Conservation (phyloP, 2,888 invertebrate species). For the Callosobruchus maculatus region DNA sequence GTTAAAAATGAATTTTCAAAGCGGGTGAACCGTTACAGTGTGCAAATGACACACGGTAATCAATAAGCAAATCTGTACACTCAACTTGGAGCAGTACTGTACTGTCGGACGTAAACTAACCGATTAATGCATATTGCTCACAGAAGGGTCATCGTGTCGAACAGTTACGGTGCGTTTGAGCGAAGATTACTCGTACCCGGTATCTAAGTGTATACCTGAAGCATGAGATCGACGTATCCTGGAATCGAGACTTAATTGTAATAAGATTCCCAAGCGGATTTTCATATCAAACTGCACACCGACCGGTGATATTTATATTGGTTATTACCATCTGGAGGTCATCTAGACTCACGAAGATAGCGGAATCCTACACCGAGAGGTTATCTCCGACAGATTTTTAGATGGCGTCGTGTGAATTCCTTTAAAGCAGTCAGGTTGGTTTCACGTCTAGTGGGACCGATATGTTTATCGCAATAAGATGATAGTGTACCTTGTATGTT, state of each 20-base stretch:
- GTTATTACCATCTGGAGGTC: not conserved
- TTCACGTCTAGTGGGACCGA: too few relatives aligned
- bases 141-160: not conserved
- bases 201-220: not conserved
- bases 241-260: not conserved
- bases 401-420: not conserved
- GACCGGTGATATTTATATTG: not conserved
- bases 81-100: too few relatives aligned
- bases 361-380: not conserved
- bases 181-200: not conserved
- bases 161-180: not conserved
- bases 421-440: not conserved
- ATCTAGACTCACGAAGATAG: not conserved
- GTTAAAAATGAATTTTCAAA: too few relatives aligned
- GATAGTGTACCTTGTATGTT: too few relatives aligned
- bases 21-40: too few relatives aligned
- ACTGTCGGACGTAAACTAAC: not conserved
- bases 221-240: not conserved
- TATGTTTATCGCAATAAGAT: too few relatives aligned
- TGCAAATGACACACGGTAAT: too few relatives aligned
- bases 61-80: not conserved
- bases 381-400: not conserved
- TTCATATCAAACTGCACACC: not conserved
- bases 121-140: not conserved
- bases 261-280: not conserved